Conservation (phyloP, 2,888 invertebrate genomes). For the Diachrysia chrysitis region DNA sequence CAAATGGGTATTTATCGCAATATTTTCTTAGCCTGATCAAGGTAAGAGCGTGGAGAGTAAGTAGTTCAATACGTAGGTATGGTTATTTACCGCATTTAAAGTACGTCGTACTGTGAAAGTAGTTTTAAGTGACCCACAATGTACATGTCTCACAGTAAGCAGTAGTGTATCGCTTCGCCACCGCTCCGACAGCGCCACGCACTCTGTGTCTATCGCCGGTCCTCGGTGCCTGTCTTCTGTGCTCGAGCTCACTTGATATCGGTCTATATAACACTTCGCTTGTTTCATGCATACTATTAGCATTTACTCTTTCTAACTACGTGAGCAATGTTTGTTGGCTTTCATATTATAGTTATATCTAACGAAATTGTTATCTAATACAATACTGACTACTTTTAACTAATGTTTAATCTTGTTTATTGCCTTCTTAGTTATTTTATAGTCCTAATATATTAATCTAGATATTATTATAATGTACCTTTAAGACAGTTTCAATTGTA, state of each 20-base stretch:
- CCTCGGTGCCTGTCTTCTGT: conserved; percentile 65
- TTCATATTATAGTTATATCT: conserved; percentile 63
- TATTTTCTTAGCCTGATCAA: conserved; percentile 4
- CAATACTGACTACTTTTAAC: conserved; percentile 64
- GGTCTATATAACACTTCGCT: conserved; percentile 86
- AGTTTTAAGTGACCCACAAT: conserved; percentile 34
- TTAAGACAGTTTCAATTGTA: conserved; percentile 74
- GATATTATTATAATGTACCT: conserved; percentile 60
- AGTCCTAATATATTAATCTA: conserved; percentile 68
- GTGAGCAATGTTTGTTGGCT: conserved; percentile 71
- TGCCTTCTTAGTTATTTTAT: conserved; percentile 76
- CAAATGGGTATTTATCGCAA: conserved; percentile 1
- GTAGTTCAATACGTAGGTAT: conserved; percentile 16
- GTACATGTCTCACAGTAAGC: conserved; percentile 24
- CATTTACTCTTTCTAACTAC: conserved; percentile 67
- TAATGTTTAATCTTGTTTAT: conserved; percentile 73
- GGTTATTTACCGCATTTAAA: conserved; percentile 20
- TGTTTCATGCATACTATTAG: conserved; percentile 72
- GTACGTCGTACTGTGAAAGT: conserved; percentile 30
- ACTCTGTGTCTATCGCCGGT: conserved; percentile 47
- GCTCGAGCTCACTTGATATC: conserved; percentile 60
- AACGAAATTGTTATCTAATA: conserved; percentile 68
- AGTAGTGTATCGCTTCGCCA: conserved; percentile 55
- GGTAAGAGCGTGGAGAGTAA: background rate
- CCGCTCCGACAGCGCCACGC: conserved; percentile 50